A percentile compares a stretch with the other conserved stretches of the same genome.
Evolutionary conservation across 2,888 invertebrate genomes (phyloP).

Genomic region (Dendrolimus pini): DNA sequence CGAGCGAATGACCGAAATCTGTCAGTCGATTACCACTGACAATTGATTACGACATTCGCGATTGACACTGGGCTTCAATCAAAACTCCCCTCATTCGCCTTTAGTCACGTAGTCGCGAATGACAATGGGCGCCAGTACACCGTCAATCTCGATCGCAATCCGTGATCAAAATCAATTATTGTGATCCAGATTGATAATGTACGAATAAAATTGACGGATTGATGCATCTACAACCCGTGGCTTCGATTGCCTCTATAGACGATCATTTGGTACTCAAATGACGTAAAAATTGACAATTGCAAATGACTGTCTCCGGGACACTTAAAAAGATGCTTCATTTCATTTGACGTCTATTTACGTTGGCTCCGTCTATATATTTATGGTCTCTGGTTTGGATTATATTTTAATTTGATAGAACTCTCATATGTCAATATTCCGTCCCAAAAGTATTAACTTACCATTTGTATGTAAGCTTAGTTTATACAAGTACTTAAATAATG

Average conservation of each 20-base stretch:
- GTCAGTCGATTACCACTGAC: no score
- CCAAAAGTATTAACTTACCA: slow-evolving; percentile 26
- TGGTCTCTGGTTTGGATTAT: not conserved
- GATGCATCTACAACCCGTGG: no score
- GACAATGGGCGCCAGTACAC: not conserved
- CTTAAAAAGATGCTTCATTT: not conserved
- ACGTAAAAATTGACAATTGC: no score
- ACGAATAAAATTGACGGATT: no score
- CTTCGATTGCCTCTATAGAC: no score
- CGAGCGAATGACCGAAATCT: no score
- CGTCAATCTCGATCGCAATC: no score
- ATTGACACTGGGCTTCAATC: not conserved
- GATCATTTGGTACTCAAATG: no score
- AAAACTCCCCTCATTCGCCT: not conserved
- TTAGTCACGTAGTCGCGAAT: not conserved
- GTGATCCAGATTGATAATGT: no score
- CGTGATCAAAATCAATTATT: no score
- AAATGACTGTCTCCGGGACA: no score
- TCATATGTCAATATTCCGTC: slow-evolving; percentile 51
- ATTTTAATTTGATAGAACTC: not conserved
- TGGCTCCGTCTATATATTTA: not conserved
- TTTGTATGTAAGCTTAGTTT: not conserved
- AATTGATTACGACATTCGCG: not conserved
- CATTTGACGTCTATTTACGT: no score
- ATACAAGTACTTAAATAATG: not conserved